phyloP scores from a whole-genome alignment of 2,797 vertebrate species.

The Rhincodon typus region DNA sequence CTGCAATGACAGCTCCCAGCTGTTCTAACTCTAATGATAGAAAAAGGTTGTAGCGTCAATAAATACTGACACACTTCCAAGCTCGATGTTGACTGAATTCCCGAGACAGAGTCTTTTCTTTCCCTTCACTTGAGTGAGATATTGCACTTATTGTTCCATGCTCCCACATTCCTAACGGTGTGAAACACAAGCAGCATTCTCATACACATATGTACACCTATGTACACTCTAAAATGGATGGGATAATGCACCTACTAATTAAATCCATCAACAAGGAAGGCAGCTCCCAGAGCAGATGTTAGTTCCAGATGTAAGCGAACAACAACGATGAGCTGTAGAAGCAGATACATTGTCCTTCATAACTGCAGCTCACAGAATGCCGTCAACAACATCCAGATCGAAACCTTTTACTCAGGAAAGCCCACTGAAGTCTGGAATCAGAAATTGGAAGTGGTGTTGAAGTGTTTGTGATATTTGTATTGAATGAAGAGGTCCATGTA shows the following conservation, averaged over 20 bases:
- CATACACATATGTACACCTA: neutral
- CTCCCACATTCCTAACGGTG: neutral
- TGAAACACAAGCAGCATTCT: neutral
- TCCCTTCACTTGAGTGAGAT: neutral
- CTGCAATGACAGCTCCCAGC: slow-evolving; percentile 10
- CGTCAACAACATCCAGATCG: too few species aligned
- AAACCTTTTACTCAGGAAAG: neutral
- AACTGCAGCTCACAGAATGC: neutral
- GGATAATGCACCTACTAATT: neutral
- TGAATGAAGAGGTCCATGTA: neutral
- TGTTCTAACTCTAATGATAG: neutral
- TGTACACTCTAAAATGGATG: neutral
- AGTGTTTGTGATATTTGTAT: too few species aligned
- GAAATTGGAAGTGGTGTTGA: neutral
- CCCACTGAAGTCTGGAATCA: neutral
- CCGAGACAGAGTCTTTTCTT: neutral
- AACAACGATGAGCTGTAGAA: neutral
- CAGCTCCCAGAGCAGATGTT: neutral
- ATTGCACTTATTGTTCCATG: neutral
- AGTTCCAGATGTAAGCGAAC: neutral
- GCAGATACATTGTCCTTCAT: neutral
- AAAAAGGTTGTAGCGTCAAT: neutral
- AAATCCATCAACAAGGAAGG: neutral
- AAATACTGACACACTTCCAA: slow-evolving; percentile 3
- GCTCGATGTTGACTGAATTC: neutral